Evolutionary conservation across 2,888 invertebrate species (phyloP).

Genomic region (Trissoscelio sp.): DNA sequence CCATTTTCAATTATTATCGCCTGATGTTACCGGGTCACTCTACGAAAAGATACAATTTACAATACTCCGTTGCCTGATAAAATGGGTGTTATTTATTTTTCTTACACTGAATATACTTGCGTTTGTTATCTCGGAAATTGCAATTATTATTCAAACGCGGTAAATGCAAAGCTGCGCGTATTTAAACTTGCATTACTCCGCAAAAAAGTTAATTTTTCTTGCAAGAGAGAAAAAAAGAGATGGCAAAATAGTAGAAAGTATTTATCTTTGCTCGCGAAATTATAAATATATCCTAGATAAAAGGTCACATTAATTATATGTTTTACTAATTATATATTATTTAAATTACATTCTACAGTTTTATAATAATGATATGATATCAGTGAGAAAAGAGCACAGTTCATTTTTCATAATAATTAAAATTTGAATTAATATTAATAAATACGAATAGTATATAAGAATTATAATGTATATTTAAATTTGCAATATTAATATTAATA

Average conservation of each 20-base stretch:
- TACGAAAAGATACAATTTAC: constrained; percentile 40
- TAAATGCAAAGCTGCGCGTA: constrained; percentile 49
- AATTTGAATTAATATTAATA: no score
- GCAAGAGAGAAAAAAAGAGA: constrained; percentile 20
- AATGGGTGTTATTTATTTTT: constrained; percentile 43
- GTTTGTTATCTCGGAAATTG: constrained; percentile 54
- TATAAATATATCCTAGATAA: constrained; percentile 33
- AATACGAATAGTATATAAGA: no score
- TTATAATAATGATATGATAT: no score
- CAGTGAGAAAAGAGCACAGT: no score
- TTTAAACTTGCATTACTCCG: constrained; percentile 49
- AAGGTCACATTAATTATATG: constrained; percentile 10
- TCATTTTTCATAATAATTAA: no score
- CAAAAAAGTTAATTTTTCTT: constrained; percentile 48
- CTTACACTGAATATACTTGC: constrained; percentile 39
- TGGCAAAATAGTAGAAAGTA: constrained; percentile 19
- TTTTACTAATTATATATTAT: background rate
- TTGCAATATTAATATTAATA: no score
- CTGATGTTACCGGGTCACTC: constrained; percentile 39
- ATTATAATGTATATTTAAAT: no score
- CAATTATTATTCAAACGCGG: constrained; percentile 58
- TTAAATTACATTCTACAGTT: constrained; percentile 16
- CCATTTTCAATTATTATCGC: constrained; percentile 53
- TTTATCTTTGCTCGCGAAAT: constrained; percentile 31
- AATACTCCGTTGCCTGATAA: constrained; percentile 28